phyloP scores from a whole-genome alignment of 2,113 vertebrate species.

The Zootoca vivipara region DNA sequence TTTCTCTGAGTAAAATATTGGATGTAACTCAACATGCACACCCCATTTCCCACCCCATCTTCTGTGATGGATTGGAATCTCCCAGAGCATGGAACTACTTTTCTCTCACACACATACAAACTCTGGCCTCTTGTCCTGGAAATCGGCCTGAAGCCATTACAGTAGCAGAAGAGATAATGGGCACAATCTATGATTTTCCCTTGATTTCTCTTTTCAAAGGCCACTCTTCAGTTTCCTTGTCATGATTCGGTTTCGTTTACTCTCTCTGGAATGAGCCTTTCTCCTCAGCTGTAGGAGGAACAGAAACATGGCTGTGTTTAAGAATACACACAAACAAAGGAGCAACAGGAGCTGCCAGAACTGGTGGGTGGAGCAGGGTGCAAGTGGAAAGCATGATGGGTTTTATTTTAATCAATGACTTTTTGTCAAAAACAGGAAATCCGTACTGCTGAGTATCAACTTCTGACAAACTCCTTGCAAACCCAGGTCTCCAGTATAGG shows the following conservation, averaged over 20 bases:
- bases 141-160: too few species aligned
- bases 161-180: too few species aligned
- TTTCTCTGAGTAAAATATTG: too few species aligned
- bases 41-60: too few species aligned
- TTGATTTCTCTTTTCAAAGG: background rate
- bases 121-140: too few species aligned
- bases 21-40: too few species aligned
- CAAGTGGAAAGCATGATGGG: slow-evolving; percentile 6
- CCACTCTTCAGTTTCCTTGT: background rate
- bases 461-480: background rate
- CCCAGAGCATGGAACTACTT: too few species aligned
- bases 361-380: background rate
- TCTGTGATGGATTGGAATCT: too few species aligned
- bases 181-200: background rate
- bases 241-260: background rate
- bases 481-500: too few species aligned
- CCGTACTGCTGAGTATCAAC: background rate
- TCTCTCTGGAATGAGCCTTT: background rate
- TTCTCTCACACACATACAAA: background rate
- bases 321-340: background rate
- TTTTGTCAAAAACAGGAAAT: slow-evolving; percentile 30
- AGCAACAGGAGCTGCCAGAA: background rate
- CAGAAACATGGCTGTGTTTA: background rate
- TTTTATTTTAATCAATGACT: background rate
- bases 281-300: background rate